Base-by-base conservation (phyloP, 23 tunicate species). In the Ascidia mentula region DNA sequence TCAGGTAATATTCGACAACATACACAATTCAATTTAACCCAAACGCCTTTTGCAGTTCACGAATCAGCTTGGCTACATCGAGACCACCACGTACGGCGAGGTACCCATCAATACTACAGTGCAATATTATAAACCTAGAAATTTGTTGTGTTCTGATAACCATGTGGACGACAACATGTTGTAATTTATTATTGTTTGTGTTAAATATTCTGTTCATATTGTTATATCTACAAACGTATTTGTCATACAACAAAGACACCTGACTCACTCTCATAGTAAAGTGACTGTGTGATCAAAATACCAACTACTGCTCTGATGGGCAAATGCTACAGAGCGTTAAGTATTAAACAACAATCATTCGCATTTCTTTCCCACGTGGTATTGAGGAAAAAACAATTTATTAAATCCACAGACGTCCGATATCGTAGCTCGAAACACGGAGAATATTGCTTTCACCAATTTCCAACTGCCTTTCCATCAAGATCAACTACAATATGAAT, bases 401-500 rank as follows among this genome's bases (percentile, higher is more conserved):
- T 9, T 6, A 1, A 7, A 9, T 1, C 17, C 31, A 5, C 31
- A 82, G 85, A 72, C 72, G 34, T 82, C 72, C 40, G 78, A 82
- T 33, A 69, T 82, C 17, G 13, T 17, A 24, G 78, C 4, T 5
- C 45, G 35, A 30, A 40, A 77, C 70, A 4, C 77, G 32, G 73
- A 26, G 26, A 73, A 82, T 46, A 46, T 73, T 13, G 79, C 87
- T 36, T 82, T 74, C 72, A 82, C 87, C 37, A 38, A 53, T 53
- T 28, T 73, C 2, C 53, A 74, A 34, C 87, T 82, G 30, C 79
- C 87, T 0, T 82, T 74, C 34, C 87, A 82, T 33, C 79, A 82
- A 82, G 87, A 82, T 45, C 79, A 72, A 18, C 79, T 45, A 34
- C 18, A 28, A 1, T 82, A 82, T 46, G 80, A 74, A 74, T 40